Evolutionary conservation across 2,888 invertebrate genomes (phyloP), one percentile per base, ranked within the genome.

Genomic region (Cyrtodaria siliqua): DNA sequence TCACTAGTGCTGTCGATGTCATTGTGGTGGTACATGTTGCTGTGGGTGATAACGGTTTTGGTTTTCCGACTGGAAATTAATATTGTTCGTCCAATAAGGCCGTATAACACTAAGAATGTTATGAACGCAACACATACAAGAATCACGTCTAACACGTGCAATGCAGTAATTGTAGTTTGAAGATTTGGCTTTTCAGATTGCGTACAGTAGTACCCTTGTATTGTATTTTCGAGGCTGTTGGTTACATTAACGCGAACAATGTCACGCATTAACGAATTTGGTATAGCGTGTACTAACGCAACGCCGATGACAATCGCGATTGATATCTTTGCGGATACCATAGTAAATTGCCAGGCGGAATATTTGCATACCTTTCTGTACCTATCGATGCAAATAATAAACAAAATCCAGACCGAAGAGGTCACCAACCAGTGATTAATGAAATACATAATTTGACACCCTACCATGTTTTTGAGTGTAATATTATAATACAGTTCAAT

Each of bases 181-280:
- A n/a, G n/a, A n/a, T n/a, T n/a, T n/a, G n/a, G 8, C 49, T 2
- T 23, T 12, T 55, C 12, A 26, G 12, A 16, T 29, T 27, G n/a
- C 27, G 2, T 23, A n/a, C n/a, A n/a, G n/a, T n/a, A n/a, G n/a
- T n/a, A n/a, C n/a, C n/a, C n/a, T n/a, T n/a, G n/a, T n/a, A n/a
- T n/a, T n/a, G n/a, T n/a, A 55, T 29, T 26, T 49, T 49, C 20
- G n/a, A 49, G n/a, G n/a, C n/a, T 18, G n/a, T 55, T n/a, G 27
- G 12, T 55, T 55, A 29, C 29, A n/a, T 55, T 29, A 26, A 55
- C 26, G 20, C 29, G 26, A 8, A 29, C 29, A 14, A 55, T 12
- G 23, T 55, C 55, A 29, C 55, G 40, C 40, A 38, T 16, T 8
- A 16, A 38, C 40, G 16, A 16, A 12, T 12, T 12, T 8, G 16